Base-by-base conservation (phyloP, 2,113 vertebrate genomes). In the Actenoides hombroni region DNA sequence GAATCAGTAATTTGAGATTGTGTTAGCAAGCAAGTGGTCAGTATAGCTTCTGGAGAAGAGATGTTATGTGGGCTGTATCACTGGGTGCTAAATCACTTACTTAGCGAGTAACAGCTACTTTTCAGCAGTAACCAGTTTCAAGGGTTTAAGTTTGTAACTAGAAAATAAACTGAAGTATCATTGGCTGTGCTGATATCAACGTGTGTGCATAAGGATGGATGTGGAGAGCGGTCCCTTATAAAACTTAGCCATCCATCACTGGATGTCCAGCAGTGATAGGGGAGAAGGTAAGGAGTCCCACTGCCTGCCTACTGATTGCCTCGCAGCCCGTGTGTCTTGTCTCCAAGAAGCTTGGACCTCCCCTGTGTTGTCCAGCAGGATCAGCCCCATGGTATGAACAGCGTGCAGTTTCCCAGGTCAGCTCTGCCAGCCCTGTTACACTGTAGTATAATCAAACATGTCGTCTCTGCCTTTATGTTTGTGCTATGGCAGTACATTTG, bases 261-360 rank as follows among this genome's bases (percentile, higher is more conserved):
- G 56, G 24, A 14, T 60, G 73, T 46, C 25, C 42, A 33, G 33
- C 40, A 40, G 61, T 2, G 1, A 5, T 29, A 57, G 49, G 44
- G 74, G 37, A 74, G 33, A 53, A 75, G 61, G 25, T 33, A 8
- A 35, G 25, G 29, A 53, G 29, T 69, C 37, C 67, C 26, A 44
- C 53, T 1, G 1, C 44, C 64, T 1, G 1, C 42, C 44, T 40
- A 12, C 18, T 57, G 1, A 1, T 39, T 71, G 73, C 48, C 40
- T 83, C 6, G 1, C 49, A 70, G 49, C 31, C 68, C 1, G 0
- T 16, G 19, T 23, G 16, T 46, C 44, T 44, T 4, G 0, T 37
- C 69, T 70, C 39, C 0, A 2, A 60, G 69, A 60, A 76, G 11
- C 28, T 73, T 1, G 0, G 48, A 57, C 29, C 2, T 77, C 33